These are phyloP conservation scores for Arge pagana DNA, from an alignment of 2,888 invertebrate species.

Conservation along the genomic window DNA sequence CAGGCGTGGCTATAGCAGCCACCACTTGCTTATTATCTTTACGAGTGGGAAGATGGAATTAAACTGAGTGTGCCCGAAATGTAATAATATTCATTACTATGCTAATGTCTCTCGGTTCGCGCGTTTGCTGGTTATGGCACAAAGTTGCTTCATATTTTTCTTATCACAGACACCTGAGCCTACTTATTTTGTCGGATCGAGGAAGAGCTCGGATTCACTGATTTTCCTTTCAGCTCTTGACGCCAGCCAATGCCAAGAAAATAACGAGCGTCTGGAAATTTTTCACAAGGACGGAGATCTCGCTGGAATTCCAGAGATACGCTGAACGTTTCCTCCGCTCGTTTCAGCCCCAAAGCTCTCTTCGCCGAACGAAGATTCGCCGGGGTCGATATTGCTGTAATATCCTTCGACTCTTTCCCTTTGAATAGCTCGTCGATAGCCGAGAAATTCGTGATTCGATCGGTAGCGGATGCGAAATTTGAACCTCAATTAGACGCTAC, in stretches of 20 bases:
- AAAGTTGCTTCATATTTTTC: constrained; percentile 57
- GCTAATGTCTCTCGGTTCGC: constrained; percentile 49
- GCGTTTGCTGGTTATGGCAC: constrained; percentile 47
- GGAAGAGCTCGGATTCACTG: constrained; percentile 14
- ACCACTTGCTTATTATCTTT: constrained; percentile 58
- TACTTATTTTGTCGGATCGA: constrained; percentile 35
- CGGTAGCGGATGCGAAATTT: no score
- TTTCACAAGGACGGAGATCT: neutral
- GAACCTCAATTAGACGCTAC: no score
- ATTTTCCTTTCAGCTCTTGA: neutral
- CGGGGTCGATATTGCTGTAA: no score
- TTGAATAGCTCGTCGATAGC: constrained; percentile 1
- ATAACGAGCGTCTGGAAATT: no score
- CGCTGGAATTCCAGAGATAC: neutral
- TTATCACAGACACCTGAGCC: constrained; percentile 50
- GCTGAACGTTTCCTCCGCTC: no score
- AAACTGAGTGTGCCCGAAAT: constrained; percentile 57
- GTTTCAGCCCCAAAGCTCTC: neutral
- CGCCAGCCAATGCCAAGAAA: no score
- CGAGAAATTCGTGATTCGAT: no score
- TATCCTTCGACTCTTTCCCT: no score
- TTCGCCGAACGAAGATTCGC: no score
- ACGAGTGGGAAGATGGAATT: constrained; percentile 58
- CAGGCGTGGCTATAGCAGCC: constrained; percentile 33
- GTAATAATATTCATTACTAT: constrained; percentile 60